Conservation (phyloP, 2,888 invertebrate genomes). For the Patella depressa region DNA sequence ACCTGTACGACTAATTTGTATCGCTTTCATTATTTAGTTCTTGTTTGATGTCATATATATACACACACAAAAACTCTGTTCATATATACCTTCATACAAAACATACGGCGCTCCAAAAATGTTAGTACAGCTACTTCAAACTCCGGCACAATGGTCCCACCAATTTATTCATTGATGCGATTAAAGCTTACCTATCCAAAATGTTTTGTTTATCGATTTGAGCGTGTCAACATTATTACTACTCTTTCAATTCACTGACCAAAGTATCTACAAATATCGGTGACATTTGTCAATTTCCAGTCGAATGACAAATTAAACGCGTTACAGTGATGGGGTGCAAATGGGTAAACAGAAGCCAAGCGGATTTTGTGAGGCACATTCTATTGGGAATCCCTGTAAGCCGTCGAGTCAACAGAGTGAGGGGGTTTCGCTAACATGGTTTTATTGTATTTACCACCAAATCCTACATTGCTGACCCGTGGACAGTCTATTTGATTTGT, state of each 20-base stretch:
- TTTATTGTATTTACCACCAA: background rate
- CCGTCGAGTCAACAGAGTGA: slow-evolving; percentile 7
- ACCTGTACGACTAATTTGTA: background rate
- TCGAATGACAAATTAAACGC: background rate
- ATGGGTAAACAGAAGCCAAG: background rate
- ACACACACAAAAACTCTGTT: background rate
- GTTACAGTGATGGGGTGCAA: background rate
- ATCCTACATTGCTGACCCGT: background rate
- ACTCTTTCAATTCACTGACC: slow-evolving; percentile 12
- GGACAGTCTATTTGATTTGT: background rate
- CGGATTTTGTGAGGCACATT: slow-evolving; percentile 9
- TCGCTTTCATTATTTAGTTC: background rate
- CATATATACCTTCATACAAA: slow-evolving; percentile 1
- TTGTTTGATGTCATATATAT: background rate
- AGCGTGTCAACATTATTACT: slow-evolving; percentile 19
- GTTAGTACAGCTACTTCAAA: slow-evolving; percentile 1
- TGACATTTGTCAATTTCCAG: slow-evolving; percentile 1
- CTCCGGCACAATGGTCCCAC: background rate
- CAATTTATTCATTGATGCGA: background rate
- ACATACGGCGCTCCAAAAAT: background rate
- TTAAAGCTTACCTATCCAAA: slow-evolving; percentile 17
- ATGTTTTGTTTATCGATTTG: slow-evolving; percentile 27
- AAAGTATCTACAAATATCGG: slow-evolving; percentile 14
- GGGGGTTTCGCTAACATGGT: slow-evolving; percentile 10
- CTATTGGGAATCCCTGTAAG: background rate